Evolutionary conservation across 2,113 vertebrate genomes (phyloP).

Genomic region (Bothrops jararaca): DNA sequence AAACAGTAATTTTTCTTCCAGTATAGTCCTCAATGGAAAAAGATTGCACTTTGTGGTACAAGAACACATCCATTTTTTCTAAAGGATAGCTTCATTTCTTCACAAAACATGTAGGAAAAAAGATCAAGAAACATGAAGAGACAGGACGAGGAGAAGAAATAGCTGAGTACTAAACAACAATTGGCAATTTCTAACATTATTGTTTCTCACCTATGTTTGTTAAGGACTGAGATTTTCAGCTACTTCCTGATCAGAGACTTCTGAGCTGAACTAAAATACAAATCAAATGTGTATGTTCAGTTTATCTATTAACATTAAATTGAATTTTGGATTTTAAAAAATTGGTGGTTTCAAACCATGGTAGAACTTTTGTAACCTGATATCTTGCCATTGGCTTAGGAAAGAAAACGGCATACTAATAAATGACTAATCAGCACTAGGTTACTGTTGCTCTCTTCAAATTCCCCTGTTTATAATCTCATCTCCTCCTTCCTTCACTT

Average conservation of each 20-base stretch:
- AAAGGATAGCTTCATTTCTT: neutral
- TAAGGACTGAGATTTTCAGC: neutral
- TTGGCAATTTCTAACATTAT: neutral
- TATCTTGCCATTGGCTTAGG: slow-evolving; percentile 67
- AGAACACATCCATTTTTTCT: neutral
- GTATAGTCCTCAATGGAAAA: neutral
- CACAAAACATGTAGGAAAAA: neutral
- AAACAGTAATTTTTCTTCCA: neutral
- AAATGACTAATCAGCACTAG: slow-evolving; percentile 71
- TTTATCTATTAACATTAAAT: neutral
- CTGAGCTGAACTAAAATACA: neutral
- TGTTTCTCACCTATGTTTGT: neutral
- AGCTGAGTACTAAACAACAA: neutral
- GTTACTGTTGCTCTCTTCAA: slow-evolving; percentile 79
- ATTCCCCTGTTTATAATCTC: slow-evolving; percentile 86
- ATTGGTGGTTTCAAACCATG: slow-evolving; percentile 35
- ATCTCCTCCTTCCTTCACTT: slow-evolving; percentile 85
- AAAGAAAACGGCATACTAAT: slow-evolving; percentile 55
- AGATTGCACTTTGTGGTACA: neutral
- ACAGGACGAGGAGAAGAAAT: neutral
- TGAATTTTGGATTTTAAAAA: neutral
- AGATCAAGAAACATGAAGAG: neutral
- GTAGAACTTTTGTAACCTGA: slow-evolving; percentile 65
- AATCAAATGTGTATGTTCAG: neutral
- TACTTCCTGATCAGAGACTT: neutral